Conservation (phyloP, 2,113 vertebrate genomes). For the Corythornis vintsioides region DNA sequence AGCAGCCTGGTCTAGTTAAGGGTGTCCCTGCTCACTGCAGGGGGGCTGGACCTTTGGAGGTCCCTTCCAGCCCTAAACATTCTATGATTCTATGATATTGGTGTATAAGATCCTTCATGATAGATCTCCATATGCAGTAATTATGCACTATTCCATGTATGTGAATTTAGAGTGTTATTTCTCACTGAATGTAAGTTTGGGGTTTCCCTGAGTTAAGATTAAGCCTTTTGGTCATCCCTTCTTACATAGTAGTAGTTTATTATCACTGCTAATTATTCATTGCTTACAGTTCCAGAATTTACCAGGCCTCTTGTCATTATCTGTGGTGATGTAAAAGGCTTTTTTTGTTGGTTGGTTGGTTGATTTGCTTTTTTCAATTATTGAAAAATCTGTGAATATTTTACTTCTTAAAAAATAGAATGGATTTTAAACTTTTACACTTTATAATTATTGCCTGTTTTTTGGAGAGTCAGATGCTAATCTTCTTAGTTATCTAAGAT, state of each 20-base stretch:
- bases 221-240: not conserved
- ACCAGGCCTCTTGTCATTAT: not conserved
- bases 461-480: not conserved
- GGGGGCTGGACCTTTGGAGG: too few species aligned
- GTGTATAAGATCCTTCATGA: not conserved
- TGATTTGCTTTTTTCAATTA: not conserved
- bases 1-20: too few species aligned
- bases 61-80: too few species aligned
- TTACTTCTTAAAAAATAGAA: not conserved
- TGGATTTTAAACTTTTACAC: not conserved
- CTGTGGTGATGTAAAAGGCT: not conserved
- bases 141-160: not conserved
- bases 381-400: not conserved
- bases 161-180: not conserved
- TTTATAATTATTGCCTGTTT: not conserved
- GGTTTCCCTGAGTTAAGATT: not conserved
- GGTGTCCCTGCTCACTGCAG: too few species aligned
- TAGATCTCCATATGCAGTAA: not conserved
- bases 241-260: not conserved
- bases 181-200: not conserved
- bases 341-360: not conserved
- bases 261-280: not conserved
- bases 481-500: not conserved
- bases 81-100: not conserved
- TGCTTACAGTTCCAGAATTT: not conserved